Percentiles rank a stretch among this genome's conserved stretches.
Conservation (phyloP, 2,113 vertebrate species). For the Indicator indicator region DNA sequence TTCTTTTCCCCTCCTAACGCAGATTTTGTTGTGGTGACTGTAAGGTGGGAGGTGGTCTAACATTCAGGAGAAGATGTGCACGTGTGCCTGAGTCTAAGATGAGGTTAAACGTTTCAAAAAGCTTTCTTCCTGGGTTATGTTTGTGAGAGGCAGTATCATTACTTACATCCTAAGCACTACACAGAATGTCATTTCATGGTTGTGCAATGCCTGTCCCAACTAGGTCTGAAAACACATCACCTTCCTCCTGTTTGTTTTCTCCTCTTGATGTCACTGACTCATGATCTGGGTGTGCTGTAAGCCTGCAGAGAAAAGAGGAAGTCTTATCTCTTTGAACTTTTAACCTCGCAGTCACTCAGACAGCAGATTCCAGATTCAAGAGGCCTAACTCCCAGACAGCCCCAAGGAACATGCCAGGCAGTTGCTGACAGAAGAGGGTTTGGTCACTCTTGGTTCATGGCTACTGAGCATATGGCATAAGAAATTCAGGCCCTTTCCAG, state of each 20-base stretch:
- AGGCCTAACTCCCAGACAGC: neutral
- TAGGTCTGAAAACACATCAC: neutral
- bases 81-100: neutral
- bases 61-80: fast-evolving
- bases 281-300: conserved; percentile 20
- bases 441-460: neutral
- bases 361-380: neutral
- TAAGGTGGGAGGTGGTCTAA: neutral
- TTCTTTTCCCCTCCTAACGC: neutral
- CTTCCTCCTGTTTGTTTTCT: conserved; percentile 23
- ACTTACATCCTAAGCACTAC: neutral
- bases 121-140: neutral
- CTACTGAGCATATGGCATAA: neutral
- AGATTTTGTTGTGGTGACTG: neutral
- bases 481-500: neutral
- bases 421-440: neutral
- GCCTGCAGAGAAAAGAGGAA: conserved; percentile 39
- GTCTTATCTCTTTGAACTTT: conserved; percentile 48
- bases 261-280: conserved; percentile 54
- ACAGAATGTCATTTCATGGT: neutral
- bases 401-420: neutral
- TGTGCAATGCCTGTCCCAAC: neutral
- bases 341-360: conserved; percentile 45
- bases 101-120: neutral
- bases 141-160: neutral